Evolutionary conservation across 2,888 invertebrate species (phyloP), one percentile per base, ranked within the genome.

Genomic region (Philaethria dido): DNA sequence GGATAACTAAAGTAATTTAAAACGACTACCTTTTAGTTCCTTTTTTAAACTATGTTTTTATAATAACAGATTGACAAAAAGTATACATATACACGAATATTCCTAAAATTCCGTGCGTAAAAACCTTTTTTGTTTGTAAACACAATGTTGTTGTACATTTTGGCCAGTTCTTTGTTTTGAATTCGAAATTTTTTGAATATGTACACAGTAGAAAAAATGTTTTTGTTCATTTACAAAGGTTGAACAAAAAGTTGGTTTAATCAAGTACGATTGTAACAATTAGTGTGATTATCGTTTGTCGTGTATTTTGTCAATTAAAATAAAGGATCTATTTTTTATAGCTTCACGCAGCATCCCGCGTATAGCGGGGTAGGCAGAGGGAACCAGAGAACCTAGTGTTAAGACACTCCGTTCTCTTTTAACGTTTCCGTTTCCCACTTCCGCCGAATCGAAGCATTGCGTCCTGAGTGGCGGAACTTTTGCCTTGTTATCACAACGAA

Each of bases 91-190:
- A n/a, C n/a, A n/a, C n/a, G 16, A 0, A 25, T 55, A 22, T 42
- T 2, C 8, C 4, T n/a, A 6, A 42, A 57, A 20, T 39, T 18
- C 14, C n/a, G 14, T 14, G 55, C 55, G 55, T 33, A 6, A 6
- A 45, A 47, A 16, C 20, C 39, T 39, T 18, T 39, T 20, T 39
- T 55, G 20, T 22, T 55, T 3, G 18, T 33, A 3, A 13, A 55
- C 9, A 20, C 14, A 39, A 55, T 55, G 36, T 39, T 55, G 33
- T 39, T n/a, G 55, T 39, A n/a, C n/a, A 42, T n/a, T 11, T 55
- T 9, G 14, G 20, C 36, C 39, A 39, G 39, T 55, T 20, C 14
- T 55, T 55, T 55, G 20, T 55, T 55, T 55, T 20, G 16, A 14
- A 36, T 55, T 18, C 20, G 9, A 55, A n/a, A 55, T 14, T 55